Conservation (phyloP, 2,797 vertebrate species). For the Poliocrania exsul region DNA sequence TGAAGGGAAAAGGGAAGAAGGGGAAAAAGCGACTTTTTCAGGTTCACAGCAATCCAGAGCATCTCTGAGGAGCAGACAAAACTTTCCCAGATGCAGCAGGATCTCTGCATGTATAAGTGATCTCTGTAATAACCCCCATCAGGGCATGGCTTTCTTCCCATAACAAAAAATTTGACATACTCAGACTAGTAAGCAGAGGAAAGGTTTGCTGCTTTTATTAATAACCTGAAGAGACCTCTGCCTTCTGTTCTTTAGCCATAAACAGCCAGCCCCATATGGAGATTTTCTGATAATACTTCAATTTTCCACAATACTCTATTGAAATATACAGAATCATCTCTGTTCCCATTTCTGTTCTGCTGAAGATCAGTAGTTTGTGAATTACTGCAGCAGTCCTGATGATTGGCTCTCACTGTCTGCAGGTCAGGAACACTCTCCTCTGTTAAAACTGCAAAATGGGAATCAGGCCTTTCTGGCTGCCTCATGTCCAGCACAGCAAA, state of each 20-base stretch:
- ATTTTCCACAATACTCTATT: background rate
- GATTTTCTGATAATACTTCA: background rate
- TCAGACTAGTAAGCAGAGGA: background rate
- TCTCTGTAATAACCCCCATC: background rate
- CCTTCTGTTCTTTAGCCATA: constrained; percentile 20
- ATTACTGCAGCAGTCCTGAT: background rate
- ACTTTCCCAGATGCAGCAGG: background rate
- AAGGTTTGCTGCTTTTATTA: background rate
- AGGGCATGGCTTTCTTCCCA: background rate
- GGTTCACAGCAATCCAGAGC: background rate
- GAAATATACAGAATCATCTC: background rate
- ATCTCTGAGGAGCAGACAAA: background rate
- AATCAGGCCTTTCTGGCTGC: constrained; percentile 9
- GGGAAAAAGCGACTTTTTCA: background rate
- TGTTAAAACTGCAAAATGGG: background rate
- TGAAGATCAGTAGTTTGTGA: background rate
- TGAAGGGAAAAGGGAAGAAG: background rate
- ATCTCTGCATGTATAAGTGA: background rate
- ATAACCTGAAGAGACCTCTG: background rate
- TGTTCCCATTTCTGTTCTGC: background rate
- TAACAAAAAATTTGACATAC: background rate
- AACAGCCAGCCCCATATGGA: background rate
- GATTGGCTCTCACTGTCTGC: background rate
- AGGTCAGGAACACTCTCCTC: background rate
- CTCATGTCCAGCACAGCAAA: background rate